Conservation (phyloP, 2,888 invertebrate genomes). For the Drosophila dives region DNA sequence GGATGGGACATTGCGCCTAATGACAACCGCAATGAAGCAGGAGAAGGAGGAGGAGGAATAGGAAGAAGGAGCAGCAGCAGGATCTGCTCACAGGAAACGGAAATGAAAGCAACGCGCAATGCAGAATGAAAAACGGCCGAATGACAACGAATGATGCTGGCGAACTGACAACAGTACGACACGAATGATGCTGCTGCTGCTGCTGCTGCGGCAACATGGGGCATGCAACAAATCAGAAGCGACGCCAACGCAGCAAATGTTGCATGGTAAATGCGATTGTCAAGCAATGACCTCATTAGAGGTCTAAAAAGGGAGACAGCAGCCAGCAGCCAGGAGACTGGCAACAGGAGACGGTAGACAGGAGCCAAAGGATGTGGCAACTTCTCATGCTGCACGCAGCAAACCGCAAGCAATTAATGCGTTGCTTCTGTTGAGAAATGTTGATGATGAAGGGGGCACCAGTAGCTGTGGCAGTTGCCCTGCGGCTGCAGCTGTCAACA, state of each 20-base stretch:
- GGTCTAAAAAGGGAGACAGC: constrained; percentile 16
- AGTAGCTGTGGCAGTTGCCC: constrained; percentile 15
- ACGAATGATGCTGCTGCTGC: constrained; percentile 20
- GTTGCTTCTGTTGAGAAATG: constrained; percentile 5
- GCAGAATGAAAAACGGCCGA: constrained; percentile 60
- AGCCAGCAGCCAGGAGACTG: constrained; percentile 18
- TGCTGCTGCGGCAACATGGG: constrained; percentile 18
- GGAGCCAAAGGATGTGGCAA: constrained; percentile 29
- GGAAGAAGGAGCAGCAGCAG: neutral
- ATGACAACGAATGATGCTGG: constrained; percentile 50
- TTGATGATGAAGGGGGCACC: neutral
- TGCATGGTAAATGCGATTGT: constrained; percentile 81
- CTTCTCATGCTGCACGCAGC: constrained; percentile 25
- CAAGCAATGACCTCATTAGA: constrained; percentile 84
- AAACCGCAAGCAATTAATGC: constrained; percentile 53
- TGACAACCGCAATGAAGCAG: constrained; percentile 65
- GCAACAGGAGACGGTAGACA: constrained; percentile 23
- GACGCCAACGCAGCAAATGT: constrained; percentile 58
- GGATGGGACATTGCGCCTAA: constrained; percentile 52
- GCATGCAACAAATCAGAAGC: constrained; percentile 68
- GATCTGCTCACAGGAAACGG: constrained; percentile 57
- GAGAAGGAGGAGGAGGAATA: constrained; percentile 10
- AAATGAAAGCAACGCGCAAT: constrained; percentile 71
- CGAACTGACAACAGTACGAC: constrained; percentile 23
- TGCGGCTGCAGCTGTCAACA: constrained; percentile 66